Evolutionary conservation across 1,140 invertebrate species (phyloP).

Genomic region (Drosophila dunni): DNA sequence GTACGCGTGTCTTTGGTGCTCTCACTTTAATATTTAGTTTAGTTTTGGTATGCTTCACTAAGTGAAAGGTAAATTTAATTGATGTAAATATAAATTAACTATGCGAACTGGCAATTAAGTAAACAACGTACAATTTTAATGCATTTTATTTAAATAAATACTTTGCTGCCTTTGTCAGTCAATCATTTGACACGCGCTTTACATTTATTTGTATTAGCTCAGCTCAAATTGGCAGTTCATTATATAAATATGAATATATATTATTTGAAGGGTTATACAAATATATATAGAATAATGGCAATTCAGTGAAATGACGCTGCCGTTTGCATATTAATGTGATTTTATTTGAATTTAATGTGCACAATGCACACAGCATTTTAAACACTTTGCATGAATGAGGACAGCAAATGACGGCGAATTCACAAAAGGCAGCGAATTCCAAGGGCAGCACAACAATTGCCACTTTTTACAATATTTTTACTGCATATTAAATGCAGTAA

Average conservation of each 20-base stretch:
- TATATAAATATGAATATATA: not conserved
- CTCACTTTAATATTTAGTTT: not conserved
- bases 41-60: not conserved
- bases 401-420: not conserved
- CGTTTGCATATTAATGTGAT: slow-evolving; percentile 70
- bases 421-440: no score
- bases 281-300: slow-evolving; percentile 51
- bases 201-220: slow-evolving; percentile 5
- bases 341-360: slow-evolving; percentile 50
- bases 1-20: not conserved
- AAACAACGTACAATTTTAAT: slow-evolving; percentile 33
- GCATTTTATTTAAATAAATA: not conserved
- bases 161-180: slow-evolving; percentile 11
- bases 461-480: no score
- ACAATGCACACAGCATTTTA: slow-evolving; percentile 62
- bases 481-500: no score
- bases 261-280: not conserved
- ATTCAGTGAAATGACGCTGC: slow-evolving; percentile 56
- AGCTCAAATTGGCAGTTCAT: not conserved
- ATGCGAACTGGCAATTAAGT: slow-evolving; percentile 19
- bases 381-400: slow-evolving; percentile 20
- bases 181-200: slow-evolving; percentile 33
- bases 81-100: slow-evolving; percentile 6
- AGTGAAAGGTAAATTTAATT: not conserved
- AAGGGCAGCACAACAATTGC: no score